Percentiles rank a stretch among this genome's conserved stretches.
Evolutionary conservation across 2,797 vertebrate species (phyloP).

Genomic region (Euthynnus affinis): DNA sequence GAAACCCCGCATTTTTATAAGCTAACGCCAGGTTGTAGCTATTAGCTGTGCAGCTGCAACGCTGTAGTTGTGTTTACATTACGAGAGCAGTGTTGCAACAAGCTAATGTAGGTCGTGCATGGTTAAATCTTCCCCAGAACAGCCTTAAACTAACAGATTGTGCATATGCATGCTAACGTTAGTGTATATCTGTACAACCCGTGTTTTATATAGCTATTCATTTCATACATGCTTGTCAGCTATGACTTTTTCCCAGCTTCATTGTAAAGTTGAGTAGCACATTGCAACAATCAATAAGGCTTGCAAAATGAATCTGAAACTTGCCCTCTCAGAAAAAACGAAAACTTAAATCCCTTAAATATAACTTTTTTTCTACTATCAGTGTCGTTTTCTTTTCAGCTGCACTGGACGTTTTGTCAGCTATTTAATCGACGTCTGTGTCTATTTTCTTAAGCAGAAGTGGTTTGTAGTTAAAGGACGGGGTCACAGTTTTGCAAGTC

Average conservation of each 20-base stretch:
- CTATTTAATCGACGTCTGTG: too few relatives aligned
- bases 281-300: too few relatives aligned
- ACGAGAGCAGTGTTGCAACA: not conserved
- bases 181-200: accelerated
- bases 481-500: too few relatives aligned
- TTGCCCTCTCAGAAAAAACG: too few relatives aligned
- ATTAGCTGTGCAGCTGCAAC: not conserved
- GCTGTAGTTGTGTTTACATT: conserved; percentile 33
- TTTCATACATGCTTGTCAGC: not conserved
- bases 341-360: too few relatives aligned
- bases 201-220: too few relatives aligned
- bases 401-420: not conserved
- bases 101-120: conserved; percentile 18
- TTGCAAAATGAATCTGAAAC: not conserved
- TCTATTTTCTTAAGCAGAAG: too few relatives aligned
- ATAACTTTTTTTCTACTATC: too few relatives aligned
- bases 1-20: accelerated
- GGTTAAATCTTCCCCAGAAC: not conserved
- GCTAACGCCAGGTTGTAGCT: not conserved
- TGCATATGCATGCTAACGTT: too few relatives aligned
- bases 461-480: too few relatives aligned
- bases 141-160: not conserved
- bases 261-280: not conserved
- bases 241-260: not conserved
- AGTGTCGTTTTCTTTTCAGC: too few relatives aligned